A percentile compares a stretch with the other conserved stretches of the same genome.
Conservation (phyloP, 2,113 vertebrate genomes). For the Sigmodon hispidus region DNA sequence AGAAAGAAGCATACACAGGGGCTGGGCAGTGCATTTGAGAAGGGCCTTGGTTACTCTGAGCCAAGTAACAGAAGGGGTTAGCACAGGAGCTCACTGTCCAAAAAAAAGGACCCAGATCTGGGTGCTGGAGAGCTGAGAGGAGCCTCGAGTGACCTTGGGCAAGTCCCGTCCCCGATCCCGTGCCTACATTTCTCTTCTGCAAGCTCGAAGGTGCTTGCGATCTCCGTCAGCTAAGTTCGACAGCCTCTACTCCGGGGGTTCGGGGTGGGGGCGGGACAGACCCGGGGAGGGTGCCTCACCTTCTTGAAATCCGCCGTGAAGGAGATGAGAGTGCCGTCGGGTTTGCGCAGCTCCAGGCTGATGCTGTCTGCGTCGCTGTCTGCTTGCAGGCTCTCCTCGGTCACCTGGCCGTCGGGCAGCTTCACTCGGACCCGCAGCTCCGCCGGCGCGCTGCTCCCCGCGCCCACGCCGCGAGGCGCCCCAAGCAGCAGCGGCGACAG, state of each 20-base stretch:
- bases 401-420: constrained; percentile 92
- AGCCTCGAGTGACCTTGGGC: neutral
- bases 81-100: neutral
- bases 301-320: constrained; percentile 95
- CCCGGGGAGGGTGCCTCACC: constrained; percentile 84
- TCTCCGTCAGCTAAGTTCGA: neutral
- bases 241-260: neutral
- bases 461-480: constrained; percentile 51
- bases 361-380: constrained; percentile 93
- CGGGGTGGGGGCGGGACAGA: neutral
- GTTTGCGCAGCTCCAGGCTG: constrained; percentile 92
- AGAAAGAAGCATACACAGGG: neutral
- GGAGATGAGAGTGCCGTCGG: constrained; percentile 94
- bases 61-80: neutral
- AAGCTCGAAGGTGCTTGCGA: neutral
- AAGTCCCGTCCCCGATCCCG: too few species aligned
- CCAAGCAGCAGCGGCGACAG: constrained; percentile 66
- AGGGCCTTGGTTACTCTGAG: too few species aligned
- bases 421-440: constrained; percentile 95
- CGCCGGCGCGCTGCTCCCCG: constrained; percentile 68
- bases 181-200: neutral
- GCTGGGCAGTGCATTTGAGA: neutral
- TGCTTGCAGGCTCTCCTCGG: constrained; percentile 95
- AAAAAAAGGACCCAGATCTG: too few species aligned
- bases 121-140: neutral